Percentiles rank a stretch among this genome's conserved stretches.
Conservation (phyloP, 2,113 vertebrate species). For the Pelobates fuscus region DNA sequence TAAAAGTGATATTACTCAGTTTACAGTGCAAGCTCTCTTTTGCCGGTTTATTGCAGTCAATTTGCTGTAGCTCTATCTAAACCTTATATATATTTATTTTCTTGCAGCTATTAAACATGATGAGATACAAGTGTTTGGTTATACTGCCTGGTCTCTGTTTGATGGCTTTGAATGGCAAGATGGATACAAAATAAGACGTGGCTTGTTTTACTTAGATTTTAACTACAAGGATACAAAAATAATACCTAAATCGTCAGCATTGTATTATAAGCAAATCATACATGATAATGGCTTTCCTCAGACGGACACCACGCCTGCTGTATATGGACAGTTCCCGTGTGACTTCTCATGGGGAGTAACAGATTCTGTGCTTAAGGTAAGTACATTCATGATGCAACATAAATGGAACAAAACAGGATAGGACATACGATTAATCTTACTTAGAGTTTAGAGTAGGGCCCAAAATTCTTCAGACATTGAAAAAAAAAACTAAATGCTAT, state of each 20-base stretch:
- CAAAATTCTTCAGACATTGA: too few relatives aligned
- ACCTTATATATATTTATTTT: neutral
- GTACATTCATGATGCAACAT: too few relatives aligned
- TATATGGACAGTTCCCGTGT: constrained; percentile 82
- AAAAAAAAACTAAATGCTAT: too few relatives aligned
- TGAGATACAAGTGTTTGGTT: constrained; percentile 82
- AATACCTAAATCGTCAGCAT: constrained; percentile 84
- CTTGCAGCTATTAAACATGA: constrained; percentile 80
- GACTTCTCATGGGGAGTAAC: constrained; percentile 91
- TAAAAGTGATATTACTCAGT: too few relatives aligned
- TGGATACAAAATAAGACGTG: constrained; percentile 77
- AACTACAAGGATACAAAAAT: constrained; percentile 72
- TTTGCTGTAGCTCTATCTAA: too few relatives aligned
- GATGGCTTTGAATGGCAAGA: constrained; percentile 96
- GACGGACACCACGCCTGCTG: constrained; percentile 58
- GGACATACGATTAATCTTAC: too few relatives aligned
- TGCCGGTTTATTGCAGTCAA: too few relatives aligned
- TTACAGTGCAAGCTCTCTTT: too few relatives aligned
- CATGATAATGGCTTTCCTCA: constrained; percentile 78
- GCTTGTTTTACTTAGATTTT: constrained; percentile 90
- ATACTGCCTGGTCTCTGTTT: constrained; percentile 88
- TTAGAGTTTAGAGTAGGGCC: too few relatives aligned
- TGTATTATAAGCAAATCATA: constrained; percentile 83
- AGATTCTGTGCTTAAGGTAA: constrained; percentile 87
- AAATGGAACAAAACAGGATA: too few relatives aligned